These are phyloP conservation scores for Balaeniceps rex DNA, from an alignment of 2,113 vertebrate species.

Conservation along the genomic window DNA sequence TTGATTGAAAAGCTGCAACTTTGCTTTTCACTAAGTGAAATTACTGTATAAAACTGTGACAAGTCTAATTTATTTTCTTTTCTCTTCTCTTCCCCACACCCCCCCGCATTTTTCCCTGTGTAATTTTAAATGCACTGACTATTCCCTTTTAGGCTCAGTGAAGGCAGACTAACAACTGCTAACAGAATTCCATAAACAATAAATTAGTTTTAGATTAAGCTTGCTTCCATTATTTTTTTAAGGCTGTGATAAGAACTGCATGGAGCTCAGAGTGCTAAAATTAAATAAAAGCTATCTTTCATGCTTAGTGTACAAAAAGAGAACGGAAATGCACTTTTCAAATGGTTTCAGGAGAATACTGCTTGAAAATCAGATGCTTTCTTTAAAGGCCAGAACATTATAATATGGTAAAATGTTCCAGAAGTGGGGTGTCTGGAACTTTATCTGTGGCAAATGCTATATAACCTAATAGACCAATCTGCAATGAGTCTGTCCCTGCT, in stretches of 20 bases:
- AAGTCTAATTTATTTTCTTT: not conserved
- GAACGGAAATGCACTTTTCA: not conserved
- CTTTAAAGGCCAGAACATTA: not conserved
- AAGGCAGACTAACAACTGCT: slow-evolving; percentile 31
- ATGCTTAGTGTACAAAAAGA: not conserved
- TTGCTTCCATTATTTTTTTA: not conserved
- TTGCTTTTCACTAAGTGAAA: slow-evolving; percentile 1
- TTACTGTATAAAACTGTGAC: not conserved
- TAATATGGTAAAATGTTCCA: not conserved
- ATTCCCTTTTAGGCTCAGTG: not conserved
- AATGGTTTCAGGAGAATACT: not conserved
- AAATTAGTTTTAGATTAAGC: slow-evolving; percentile 48
- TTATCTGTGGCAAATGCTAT: not conserved
- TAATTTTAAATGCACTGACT: slow-evolving; percentile 27
- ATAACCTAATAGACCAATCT: not conserved
- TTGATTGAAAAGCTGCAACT: slow-evolving; percentile 23
- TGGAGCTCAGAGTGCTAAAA: not conserved
- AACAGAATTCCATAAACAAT: slow-evolving; percentile 42
- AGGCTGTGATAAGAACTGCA: not conserved
- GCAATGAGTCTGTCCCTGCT: not conserved
- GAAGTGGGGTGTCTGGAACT: not conserved
- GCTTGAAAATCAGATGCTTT: not conserved
- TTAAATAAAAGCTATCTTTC: slow-evolving; percentile 19
- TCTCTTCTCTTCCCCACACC: not conserved
- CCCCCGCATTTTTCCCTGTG: not conserved